These are phyloP conservation scores for Tachysurus fulvidraco DNA, from an alignment of 2,113 vertebrate genomes.

Conservation along the genomic window DNA sequence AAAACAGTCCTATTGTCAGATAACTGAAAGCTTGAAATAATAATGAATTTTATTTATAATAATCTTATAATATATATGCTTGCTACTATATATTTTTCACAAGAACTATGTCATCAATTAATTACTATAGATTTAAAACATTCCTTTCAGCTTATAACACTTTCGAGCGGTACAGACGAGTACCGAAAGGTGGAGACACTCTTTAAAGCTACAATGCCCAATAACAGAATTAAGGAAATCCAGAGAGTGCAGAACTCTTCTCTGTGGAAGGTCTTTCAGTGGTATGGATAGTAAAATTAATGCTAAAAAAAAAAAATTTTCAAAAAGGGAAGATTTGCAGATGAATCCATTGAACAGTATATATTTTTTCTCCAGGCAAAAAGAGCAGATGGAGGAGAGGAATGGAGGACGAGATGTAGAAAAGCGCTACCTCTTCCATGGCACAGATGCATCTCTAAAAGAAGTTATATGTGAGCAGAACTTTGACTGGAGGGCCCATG, in stretches of 20 bases:
- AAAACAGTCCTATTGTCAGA: too few relatives aligned
- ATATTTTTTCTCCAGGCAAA: constrained; percentile 70
- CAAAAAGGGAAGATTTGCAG: background rate
- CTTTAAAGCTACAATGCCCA: constrained; percentile 77
- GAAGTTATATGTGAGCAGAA: constrained; percentile 78
- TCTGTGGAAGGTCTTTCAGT: constrained; percentile 81
- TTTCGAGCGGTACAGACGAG: background rate
- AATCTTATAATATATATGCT: too few relatives aligned
- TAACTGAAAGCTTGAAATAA: too few relatives aligned
- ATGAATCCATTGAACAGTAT: background rate
- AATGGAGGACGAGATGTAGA: constrained; percentile 63
- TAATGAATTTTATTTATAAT: too few relatives aligned
- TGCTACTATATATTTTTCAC: too few relatives aligned
- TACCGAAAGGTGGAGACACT: constrained; percentile 58
- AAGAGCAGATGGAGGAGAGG: constrained; percentile 75
- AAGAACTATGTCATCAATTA: too few relatives aligned
- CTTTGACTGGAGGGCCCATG: constrained; percentile 81
- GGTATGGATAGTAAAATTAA: constrained; percentile 70
- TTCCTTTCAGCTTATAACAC: background rate
- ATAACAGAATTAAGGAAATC: constrained; percentile 72
- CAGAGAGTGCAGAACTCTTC: constrained; percentile 79
- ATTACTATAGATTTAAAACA: background rate
- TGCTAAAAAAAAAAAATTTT: background rate
- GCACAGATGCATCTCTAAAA: constrained; percentile 62
- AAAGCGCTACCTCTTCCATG: constrained; percentile 76